These are phyloP conservation scores for Hemichromis elongatus DNA, from an alignment of 2,113 vertebrate genomes.

Conservation along the genomic window DNA sequence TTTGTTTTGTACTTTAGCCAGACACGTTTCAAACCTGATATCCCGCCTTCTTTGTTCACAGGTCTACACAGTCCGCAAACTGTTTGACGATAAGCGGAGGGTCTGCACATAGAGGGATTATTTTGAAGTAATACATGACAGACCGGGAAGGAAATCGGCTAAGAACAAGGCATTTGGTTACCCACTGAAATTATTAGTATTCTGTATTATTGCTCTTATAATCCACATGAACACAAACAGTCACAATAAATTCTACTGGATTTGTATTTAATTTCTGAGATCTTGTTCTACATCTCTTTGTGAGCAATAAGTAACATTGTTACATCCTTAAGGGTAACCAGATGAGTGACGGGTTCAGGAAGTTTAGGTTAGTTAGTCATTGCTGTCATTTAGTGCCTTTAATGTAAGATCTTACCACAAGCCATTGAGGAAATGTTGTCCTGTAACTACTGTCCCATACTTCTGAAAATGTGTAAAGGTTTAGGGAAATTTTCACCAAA, in stretches of 20 bases:
- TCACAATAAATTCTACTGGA: background rate
- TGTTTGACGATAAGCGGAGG: conserved; percentile 81
- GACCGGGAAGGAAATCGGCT: background rate
- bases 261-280: background rate
- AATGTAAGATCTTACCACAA: background rate
- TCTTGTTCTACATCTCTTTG: background rate
- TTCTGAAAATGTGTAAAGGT: background rate
- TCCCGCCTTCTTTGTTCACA: background rate
- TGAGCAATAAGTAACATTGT: conserved; percentile 1
- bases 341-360: background rate
- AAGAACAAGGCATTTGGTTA: background rate
- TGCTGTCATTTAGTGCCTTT: conserved; percentile 37
- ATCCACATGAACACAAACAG: background rate
- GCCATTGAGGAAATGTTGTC: background rate
- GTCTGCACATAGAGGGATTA: conserved; percentile 70
- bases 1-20: background rate
- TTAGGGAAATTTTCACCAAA: background rate
- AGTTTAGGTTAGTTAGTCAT: background rate
- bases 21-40: background rate
- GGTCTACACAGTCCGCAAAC: conserved; percentile 84
- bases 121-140: background rate
- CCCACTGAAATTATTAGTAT: background rate
- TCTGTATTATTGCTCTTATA: background rate
- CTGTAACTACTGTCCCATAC: background rate
- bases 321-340: background rate